Conservation (phyloP, 2,113 vertebrate species). For the Telmatochromis sp. region DNA sequence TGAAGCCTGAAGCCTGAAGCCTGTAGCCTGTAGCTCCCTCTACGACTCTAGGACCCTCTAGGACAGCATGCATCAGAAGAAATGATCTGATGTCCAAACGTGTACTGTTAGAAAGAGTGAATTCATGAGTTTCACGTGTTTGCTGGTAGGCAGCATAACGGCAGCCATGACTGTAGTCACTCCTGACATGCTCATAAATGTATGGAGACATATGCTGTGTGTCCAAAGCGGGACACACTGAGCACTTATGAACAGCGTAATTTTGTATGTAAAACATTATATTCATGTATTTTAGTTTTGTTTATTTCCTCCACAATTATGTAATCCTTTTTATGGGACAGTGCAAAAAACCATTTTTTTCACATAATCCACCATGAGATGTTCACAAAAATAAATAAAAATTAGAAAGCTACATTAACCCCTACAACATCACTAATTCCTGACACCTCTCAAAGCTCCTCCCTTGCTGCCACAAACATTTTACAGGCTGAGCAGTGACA, state of each 20-base stretch:
- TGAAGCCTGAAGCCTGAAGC: too few species aligned
- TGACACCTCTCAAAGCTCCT: background rate
- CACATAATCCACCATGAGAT: background rate
- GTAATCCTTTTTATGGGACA: background rate
- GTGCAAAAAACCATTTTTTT: rapidly evolving
- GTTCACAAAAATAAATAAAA: background rate
- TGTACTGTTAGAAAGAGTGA: background rate
- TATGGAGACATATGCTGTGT: background rate
- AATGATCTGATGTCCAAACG: background rate
- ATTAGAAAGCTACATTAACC: background rate
- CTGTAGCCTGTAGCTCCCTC: background rate
- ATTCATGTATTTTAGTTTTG: background rate
- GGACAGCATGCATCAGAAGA: background rate
- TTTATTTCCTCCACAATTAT: background rate
- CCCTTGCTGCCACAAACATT: background rate
- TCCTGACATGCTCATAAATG: background rate
- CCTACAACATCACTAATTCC: background rate
- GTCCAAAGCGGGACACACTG: background rate
- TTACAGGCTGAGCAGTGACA: background rate
- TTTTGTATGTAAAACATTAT: background rate
- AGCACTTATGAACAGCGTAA: background rate
- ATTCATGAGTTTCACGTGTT: background rate
- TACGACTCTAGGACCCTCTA: background rate
- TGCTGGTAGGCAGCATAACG: background rate
- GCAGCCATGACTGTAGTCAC: background rate